A percentile compares a stretch with the other conserved stretches of the same genome.
phyloP scores from a whole-genome alignment of 2,797 vertebrate genomes.

The Diglossa cyanea region DNA sequence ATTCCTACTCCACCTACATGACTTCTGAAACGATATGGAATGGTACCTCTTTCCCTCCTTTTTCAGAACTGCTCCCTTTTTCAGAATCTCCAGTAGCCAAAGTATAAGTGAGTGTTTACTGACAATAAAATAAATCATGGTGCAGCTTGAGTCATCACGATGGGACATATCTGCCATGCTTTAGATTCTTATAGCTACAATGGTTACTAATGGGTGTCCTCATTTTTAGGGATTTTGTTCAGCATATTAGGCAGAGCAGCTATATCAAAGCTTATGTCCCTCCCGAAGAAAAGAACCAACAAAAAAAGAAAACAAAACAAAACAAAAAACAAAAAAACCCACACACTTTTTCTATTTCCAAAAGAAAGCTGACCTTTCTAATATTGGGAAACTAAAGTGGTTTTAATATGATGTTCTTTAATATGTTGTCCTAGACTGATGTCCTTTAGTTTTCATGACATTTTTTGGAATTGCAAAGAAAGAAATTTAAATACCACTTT shows the following conservation, averaged over 20 bases:
- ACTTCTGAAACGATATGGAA: neutral
- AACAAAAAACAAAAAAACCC: rapidly evolving
- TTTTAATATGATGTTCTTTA: neutral
- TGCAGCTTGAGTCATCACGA: neutral
- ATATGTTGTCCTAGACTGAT: neutral
- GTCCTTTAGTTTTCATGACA: neutral
- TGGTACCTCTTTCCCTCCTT: neutral
- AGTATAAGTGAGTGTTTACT: neutral
- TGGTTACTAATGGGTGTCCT: neutral
- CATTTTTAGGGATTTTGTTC: constrained; percentile 13
- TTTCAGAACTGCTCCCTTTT: neutral
- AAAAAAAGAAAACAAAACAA: neutral
- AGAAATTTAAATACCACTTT: neutral
- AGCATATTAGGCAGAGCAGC: neutral
- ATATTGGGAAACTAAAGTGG: neutral
- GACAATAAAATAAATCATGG: neutral
- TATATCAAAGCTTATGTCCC: neutral
- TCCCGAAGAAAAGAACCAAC: neutral
- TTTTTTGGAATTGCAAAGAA: neutral
- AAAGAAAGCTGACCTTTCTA: neutral
- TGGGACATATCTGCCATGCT: neutral
- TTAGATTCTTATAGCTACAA: constrained; percentile 21
- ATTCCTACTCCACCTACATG: rapidly evolving
- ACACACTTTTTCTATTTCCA: neutral
- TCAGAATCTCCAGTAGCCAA: neutral